Percentiles rank a stretch among this genome's conserved stretches.
Conservation (phyloP, 2,888 invertebrate genomes). For the Eilema griseolum region DNA sequence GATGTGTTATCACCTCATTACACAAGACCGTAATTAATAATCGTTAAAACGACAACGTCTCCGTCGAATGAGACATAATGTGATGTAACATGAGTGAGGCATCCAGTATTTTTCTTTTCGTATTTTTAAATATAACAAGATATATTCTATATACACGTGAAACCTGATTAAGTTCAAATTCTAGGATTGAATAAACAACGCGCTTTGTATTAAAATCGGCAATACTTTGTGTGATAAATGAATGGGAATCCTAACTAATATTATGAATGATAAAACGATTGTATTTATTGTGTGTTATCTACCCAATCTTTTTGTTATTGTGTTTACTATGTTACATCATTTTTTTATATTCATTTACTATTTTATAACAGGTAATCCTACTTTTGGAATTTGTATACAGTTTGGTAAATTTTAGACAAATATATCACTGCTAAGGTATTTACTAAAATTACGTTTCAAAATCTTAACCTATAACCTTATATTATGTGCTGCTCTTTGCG, state of each 20-base stretch:
- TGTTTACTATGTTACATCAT: no score
- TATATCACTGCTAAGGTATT: no score
- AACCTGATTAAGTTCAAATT: neutral
- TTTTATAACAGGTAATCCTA: no score
- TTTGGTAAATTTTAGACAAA: no score
- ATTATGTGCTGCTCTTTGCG: no score
- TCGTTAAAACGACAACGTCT: conserved; percentile 1
- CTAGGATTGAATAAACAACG: neutral
- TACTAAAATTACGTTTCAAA: no score
- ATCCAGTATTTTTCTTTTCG: neutral
- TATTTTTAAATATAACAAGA: neutral
- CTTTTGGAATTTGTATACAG: no score
- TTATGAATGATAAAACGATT: neutral
- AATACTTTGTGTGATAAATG: neutral
- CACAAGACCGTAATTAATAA: conserved; percentile 7
- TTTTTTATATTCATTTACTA: no score
- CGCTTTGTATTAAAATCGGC: neutral
- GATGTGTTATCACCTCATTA: conserved; percentile 1
- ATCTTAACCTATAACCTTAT: no score
- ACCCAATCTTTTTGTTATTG: no score
- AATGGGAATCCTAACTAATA: neutral
- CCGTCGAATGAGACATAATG: neutral
- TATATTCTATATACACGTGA: neutral
- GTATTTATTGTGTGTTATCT: no score
- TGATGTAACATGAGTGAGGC: neutral